phyloP scores from a whole-genome alignment of 2,888 invertebrate genomes.

The Tinea pellionella region DNA sequence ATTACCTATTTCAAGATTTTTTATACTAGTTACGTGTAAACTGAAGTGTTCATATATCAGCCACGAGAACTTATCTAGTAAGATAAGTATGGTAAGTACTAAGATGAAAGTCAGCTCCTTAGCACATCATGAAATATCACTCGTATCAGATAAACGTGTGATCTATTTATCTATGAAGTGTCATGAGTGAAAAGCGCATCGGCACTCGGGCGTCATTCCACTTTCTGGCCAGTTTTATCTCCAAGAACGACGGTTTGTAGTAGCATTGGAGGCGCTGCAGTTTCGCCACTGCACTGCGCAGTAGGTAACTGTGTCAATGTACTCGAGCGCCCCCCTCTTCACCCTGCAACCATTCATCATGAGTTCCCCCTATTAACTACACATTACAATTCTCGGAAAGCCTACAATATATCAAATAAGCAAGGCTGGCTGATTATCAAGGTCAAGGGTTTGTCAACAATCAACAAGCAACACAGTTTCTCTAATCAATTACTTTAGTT shows the following conservation, averaged over 20 bases:
- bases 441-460: neutral
- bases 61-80: too few species aligned
- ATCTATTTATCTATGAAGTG: conserved; percentile 11
- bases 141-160: conserved; percentile 1
- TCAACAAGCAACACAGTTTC: neutral
- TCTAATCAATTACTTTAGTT: too few species aligned
- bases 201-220: conserved; percentile 63
- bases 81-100: neutral
- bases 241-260: neutral
- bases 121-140: neutral
- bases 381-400: neutral
- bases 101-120: neutral
- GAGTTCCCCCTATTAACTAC: conserved; percentile 30
- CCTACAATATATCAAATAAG: neutral
- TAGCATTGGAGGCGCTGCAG: conserved; percentile 1
- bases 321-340: conserved; percentile 56
- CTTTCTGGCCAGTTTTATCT: conserved; percentile 30
- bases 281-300: conserved; percentile 46
- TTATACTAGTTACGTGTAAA: too few species aligned
- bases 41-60: too few species aligned
- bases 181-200: conserved; percentile 55
- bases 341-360: conserved; percentile 56
- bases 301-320: conserved; percentile 68
- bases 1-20: too few species aligned
- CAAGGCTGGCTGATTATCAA: neutral